Conservation (phyloP, 2,888 invertebrate species). For the Epistrophe grossulariae region DNA sequence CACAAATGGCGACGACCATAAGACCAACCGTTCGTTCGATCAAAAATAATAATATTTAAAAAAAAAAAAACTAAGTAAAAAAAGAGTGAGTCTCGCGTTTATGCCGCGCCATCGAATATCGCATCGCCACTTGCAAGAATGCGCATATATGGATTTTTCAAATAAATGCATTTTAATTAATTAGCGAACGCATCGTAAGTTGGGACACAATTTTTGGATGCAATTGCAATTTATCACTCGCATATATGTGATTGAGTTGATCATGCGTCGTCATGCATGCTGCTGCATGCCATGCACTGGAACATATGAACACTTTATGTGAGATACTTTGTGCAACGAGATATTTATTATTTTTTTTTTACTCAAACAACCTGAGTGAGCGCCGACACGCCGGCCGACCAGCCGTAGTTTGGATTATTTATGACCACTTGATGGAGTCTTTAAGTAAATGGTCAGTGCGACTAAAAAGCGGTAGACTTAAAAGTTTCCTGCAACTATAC, state of each 20-base stretch:
- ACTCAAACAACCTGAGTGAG: constrained; percentile 3
- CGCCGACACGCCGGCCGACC: constrained; percentile 4
- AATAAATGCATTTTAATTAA: constrained; percentile 76
- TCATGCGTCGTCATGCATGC: constrained; percentile 61
- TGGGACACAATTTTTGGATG: constrained; percentile 72
- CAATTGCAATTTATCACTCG: constrained; percentile 74
- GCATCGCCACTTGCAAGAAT: constrained; percentile 53
- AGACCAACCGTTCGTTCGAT: constrained; percentile 2
- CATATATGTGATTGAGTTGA: constrained; percentile 72
- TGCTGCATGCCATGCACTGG: constrained; percentile 19
- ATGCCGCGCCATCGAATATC: constrained; percentile 40
- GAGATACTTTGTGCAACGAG: constrained; percentile 32
- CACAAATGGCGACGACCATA: constrained; percentile 9
- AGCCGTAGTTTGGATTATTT: constrained; percentile 65
- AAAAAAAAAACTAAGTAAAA: too few relatives aligned
- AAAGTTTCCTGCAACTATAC: constrained; percentile 34
- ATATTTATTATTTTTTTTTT: constrained; percentile 31
- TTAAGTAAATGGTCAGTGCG: constrained; percentile 65
- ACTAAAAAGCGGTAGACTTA: constrained; percentile 67
- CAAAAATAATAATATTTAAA: constrained; percentile 3
- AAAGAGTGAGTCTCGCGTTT: constrained; percentile 41
- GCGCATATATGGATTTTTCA: constrained; percentile 70
- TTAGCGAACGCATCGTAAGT: constrained; percentile 72
- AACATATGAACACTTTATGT: constrained; percentile 32
- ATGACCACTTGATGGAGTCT: constrained; percentile 68